Percentiles rank a stretch among this genome's conserved stretches.
Evolutionary conservation across 2,888 invertebrate genomes (phyloP).

Genomic region (Cinara cedri): DNA sequence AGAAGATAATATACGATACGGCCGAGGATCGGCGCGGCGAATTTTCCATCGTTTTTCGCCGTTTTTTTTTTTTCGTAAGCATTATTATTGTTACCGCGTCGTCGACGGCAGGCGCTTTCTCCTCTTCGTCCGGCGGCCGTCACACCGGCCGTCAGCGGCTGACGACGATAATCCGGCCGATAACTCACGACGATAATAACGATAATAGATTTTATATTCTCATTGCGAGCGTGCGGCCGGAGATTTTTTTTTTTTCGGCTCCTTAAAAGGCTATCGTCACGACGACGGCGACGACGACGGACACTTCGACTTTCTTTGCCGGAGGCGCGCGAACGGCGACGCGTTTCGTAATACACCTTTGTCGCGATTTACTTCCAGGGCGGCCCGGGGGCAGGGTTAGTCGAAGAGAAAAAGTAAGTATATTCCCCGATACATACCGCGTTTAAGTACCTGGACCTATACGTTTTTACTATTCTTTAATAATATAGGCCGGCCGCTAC

Average conservation of each 20-base stretch:
- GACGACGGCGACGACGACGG: not conserved
- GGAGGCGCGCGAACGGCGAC: not conserved
- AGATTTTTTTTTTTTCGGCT: not conserved
- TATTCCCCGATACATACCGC: no score
- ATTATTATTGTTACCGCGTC: no score
- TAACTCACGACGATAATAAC: slow-evolving; percentile 15
- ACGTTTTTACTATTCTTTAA: no score
- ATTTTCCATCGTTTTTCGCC: no score
- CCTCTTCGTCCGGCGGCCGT: not conserved
- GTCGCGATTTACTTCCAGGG: slow-evolving; percentile 36
- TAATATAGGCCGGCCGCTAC: slow-evolving; percentile 27
- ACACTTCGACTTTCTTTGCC: slow-evolving; percentile 36
- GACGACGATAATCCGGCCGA: slow-evolving; percentile 6
- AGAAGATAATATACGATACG: no score
- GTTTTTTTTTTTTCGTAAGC: no score
- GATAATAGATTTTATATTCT: not conserved
- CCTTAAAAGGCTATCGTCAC: slow-evolving; percentile 35
- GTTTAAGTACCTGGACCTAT: no score
- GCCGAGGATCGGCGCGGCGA: no score
- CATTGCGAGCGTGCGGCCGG: not conserved
- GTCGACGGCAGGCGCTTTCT: not conserved
- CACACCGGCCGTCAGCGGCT: not conserved
- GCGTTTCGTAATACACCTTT: not conserved
- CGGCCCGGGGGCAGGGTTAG: not conserved
- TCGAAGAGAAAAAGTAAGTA: no score